These are phyloP conservation scores for Chloebia gouldiae DNA, from an alignment of 2,113 vertebrate genomes.

Conservation along the genomic window DNA sequence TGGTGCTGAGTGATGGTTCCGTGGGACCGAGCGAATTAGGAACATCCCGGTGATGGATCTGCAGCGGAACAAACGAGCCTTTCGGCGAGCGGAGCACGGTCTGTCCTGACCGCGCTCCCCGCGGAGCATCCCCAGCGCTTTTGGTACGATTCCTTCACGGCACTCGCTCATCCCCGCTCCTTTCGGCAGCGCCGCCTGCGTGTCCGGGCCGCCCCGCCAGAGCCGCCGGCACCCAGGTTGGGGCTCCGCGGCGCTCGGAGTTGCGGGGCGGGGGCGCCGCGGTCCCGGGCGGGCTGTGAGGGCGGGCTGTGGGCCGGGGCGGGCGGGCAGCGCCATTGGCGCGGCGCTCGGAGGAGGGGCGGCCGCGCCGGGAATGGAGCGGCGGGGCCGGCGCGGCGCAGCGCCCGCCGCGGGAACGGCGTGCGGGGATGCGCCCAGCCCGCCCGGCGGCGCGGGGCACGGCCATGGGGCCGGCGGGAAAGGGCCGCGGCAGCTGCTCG, in stretches of 20 bases:
- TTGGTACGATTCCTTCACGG: not conserved
- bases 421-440: not conserved
- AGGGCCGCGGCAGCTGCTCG: not conserved
- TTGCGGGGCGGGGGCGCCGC: not conserved
- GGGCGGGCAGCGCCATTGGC: conserved; percentile 7
- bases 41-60: not conserved
- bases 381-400: not conserved
- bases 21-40: not conserved
- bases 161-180: not conserved
- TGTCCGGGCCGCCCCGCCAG: not conserved
- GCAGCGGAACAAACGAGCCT: not conserved
- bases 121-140: not conserved
- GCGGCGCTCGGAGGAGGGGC: conserved; percentile 23
- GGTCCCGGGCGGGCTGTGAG: not conserved
- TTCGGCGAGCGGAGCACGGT: not conserved
- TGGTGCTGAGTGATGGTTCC: not conserved
- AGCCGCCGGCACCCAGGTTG: not conserved
- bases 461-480: not conserved
- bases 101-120: not conserved
- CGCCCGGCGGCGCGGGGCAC: not conserved
- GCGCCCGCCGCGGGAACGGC: not conserved
- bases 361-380: conserved; percentile 23
- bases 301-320: not conserved
- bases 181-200: not conserved
- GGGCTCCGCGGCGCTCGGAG: not conserved